Percentiles rank a stretch among this genome's conserved stretches.
Conservation (phyloP, 2,888 invertebrate genomes). For the Diabrotica balteata region DNA sequence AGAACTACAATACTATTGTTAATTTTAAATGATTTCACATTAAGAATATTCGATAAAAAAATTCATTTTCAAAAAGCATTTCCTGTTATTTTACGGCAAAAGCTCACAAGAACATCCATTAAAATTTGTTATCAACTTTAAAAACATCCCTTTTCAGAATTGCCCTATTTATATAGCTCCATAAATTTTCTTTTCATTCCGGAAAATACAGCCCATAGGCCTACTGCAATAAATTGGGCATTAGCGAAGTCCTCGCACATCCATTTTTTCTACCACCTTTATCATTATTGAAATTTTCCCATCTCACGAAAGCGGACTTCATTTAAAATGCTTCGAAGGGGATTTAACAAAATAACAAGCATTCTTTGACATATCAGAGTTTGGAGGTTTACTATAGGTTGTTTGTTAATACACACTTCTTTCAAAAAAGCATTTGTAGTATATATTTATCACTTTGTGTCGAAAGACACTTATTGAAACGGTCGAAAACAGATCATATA, state of each 20-base stretch:
- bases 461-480: no score
- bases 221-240: constrained; percentile 24
- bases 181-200: constrained; percentile 23
- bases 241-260: constrained; percentile 21
- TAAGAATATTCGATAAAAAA: no score
- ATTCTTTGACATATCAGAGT: constrained; percentile 11
- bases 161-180: constrained; percentile 20
- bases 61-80: no score
- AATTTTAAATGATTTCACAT: no score
- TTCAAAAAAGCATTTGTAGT: no score
- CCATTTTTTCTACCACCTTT: constrained; percentile 18
- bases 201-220: constrained; percentile 21
- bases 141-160: constrained; percentile 14
- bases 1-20: no score
- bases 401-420: no score
- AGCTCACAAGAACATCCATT: not conserved
- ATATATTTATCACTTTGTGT: no score
- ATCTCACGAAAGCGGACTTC: constrained; percentile 2
- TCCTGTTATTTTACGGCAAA: no score
- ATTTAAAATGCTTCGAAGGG: not conserved
- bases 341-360: constrained; percentile 7
- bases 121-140: constrained; percentile 17
- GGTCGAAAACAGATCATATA: no score
- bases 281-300: constrained; percentile 25
- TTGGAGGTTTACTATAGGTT: no score